Percentiles rank a stretch among this genome's conserved stretches.
These are phyloP conservation scores for Neogobius melanostomus DNA, from an alignment of 2,113 vertebrate genomes.

Conservation along the genomic window DNA sequence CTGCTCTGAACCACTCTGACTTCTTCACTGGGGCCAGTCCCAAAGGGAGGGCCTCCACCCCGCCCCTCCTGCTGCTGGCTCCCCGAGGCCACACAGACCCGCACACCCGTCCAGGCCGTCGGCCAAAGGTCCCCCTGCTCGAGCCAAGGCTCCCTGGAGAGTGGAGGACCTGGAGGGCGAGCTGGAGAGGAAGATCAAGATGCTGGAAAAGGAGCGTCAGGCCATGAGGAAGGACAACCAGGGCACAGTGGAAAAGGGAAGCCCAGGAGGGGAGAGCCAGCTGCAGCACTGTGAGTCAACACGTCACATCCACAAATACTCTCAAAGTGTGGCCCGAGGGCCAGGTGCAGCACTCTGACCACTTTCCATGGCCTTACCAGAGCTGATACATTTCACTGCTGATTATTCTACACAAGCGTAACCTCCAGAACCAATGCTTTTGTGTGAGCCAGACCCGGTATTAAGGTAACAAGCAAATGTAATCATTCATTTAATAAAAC, in stretches of 20 bases:
- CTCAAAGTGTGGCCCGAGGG: too few species aligned
- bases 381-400: too few species aligned
- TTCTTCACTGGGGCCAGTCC: conserved; percentile 26
- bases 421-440: too few species aligned
- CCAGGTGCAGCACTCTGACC: too few species aligned
- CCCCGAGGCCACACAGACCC: conserved; percentile 47
- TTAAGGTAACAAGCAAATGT: too few species aligned
- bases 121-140: conserved; percentile 53
- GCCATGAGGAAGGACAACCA: conserved; percentile 79
- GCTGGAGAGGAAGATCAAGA: conserved; percentile 89
- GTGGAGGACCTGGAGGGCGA: conserved; percentile 93
- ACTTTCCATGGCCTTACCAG: too few species aligned
- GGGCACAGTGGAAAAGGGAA: conserved; percentile 84
- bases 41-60: conserved; percentile 25
- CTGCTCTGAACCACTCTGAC: conserved; percentile 76
- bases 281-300: conserved; percentile 88
- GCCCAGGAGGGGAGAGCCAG: conserved; percentile 88
- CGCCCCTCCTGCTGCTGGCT: conserved; percentile 13
- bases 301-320: too few species aligned
- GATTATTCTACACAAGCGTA: too few species aligned
- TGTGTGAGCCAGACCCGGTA: too few species aligned
- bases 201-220: conserved; percentile 88
- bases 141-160: conserved; percentile 78
- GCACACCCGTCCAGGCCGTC: conserved; percentile 35
- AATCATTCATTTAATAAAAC: too few species aligned